A percentile compares a stretch with the other conserved stretches of the same genome.
Evolutionary conservation across 2,888 invertebrate species (phyloP).

Genomic region (Aphodius sticticus): DNA sequence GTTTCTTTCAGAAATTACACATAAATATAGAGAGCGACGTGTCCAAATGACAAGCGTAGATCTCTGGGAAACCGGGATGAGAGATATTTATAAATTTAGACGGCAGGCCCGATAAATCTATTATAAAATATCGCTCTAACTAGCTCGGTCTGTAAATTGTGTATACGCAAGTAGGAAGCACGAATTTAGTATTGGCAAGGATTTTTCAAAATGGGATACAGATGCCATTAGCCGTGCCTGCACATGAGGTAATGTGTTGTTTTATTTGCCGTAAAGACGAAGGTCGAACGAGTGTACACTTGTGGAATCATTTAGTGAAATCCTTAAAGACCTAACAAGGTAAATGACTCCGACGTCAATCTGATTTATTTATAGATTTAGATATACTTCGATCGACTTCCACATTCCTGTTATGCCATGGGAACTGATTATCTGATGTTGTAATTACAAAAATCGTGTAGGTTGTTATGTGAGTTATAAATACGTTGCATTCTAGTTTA

Average conservation of each 20-base stretch:
- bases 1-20: conserved; percentile 4
- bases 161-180: background rate
- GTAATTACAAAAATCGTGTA: background rate
- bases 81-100: background rate
- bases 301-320: conserved; percentile 24
- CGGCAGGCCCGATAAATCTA: background rate
- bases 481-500: background rate
- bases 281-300: conserved; percentile 10
- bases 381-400: background rate
- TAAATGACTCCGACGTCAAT: conserved; percentile 17
- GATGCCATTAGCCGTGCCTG: background rate
- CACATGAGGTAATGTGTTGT: background rate
- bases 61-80: background rate
- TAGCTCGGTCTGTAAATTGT: background rate
- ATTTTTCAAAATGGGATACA: background rate
- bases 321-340: conserved; percentile 24
- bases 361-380: background rate
- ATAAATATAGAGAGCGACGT: background rate
- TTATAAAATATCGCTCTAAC: background rate
- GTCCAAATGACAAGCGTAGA: background rate
- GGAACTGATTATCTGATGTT: background rate
- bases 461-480: background rate
- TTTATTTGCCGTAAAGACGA: conserved; percentile 21
- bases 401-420: conserved; percentile 4
- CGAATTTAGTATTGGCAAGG: conserved; percentile 4